phyloP scores from a whole-genome alignment of 2,113 vertebrate species.

The Perca flavescens region DNA sequence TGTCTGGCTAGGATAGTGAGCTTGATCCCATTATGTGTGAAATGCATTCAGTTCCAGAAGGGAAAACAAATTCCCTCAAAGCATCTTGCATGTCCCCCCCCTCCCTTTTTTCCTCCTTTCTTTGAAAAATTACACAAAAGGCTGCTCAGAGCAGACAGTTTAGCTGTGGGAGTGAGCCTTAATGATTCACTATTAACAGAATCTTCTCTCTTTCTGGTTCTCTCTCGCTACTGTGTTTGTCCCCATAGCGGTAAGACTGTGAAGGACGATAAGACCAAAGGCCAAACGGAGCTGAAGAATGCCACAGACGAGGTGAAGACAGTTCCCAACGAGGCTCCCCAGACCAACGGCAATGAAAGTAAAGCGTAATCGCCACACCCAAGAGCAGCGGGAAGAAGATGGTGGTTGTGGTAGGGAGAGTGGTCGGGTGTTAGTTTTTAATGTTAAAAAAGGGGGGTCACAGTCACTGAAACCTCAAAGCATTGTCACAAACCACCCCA shows the following conservation, averaged over 20 bases:
- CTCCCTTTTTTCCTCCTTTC: conserved; percentile 18
- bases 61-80: conserved; percentile 77
- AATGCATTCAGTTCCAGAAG: conserved; percentile 79
- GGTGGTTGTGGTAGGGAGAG: conserved; percentile 20
- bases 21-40: conserved; percentile 82
- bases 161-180: conserved; percentile 50
- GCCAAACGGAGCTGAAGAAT: conserved; percentile 78
- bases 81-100: conserved; percentile 61
- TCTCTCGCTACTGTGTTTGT: conserved; percentile 4
- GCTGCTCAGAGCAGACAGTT: conserved; percentile 60
- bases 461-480: conserved; percentile 74
- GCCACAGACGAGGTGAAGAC: conserved; percentile 92
- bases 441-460: conserved; percentile 53
- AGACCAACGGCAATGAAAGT: conserved; percentile 94
- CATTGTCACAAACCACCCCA: conserved; percentile 74
- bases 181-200: conserved; percentile 55
- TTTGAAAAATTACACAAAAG: conserved; percentile 71
- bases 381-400: neutral
- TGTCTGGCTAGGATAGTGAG: conserved; percentile 72
- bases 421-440: conserved; percentile 22
- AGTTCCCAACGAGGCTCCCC: conserved; percentile 94
- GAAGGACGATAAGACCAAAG: conserved; percentile 88
- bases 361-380: conserved; percentile 90
- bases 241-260: conserved; percentile 86
- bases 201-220: conserved; percentile 31